Evolutionary conservation across 1,140 invertebrate genomes (phyloP).

Genomic region (Idris sp.): DNA sequence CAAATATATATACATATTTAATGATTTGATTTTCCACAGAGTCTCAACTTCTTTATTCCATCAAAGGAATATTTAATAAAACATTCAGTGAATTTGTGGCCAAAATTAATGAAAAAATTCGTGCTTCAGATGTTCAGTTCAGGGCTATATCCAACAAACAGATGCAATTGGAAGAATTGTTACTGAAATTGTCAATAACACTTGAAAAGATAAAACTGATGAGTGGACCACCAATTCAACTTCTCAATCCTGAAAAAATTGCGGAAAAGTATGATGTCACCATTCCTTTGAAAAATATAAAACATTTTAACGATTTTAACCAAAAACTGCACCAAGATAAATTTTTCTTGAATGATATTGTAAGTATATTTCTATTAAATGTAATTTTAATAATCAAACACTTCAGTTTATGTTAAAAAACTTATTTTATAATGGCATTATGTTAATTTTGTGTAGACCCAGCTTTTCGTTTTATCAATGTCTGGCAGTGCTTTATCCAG

Average conservation of each 20-base stretch:
- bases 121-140: slow-evolving; percentile 8
- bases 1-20: no score
- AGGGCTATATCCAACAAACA: slow-evolving; percentile 11
- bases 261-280: slow-evolving; percentile 16
- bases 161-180: slow-evolving; percentile 27
- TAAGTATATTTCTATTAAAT: slow-evolving; percentile 17
- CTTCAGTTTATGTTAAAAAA: neutral
- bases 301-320: slow-evolving; percentile 24
- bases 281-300: slow-evolving; percentile 18
- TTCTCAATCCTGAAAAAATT: slow-evolving; percentile 17
- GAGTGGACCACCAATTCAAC: slow-evolving; percentile 23
- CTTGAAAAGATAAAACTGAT: slow-evolving; percentile 33
- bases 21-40: no score
- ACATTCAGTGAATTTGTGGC: no score
- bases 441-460: slow-evolving; percentile 8
- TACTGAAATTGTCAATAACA: slow-evolving; percentile 21
- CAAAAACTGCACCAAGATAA: slow-evolving; percentile 21
- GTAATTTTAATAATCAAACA: slow-evolving; percentile 1
- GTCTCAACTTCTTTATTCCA: no score
- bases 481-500: neutral
- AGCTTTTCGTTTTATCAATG: slow-evolving; percentile 1
- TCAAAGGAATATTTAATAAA: no score
- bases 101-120: slow-evolving; percentile 1
- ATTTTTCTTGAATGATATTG: slow-evolving; percentile 27
- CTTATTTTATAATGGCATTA: neutral